These are phyloP conservation scores for Synergus japonicus DNA, from an alignment of 2,888 invertebrate genomes.

Conservation along the genomic window DNA sequence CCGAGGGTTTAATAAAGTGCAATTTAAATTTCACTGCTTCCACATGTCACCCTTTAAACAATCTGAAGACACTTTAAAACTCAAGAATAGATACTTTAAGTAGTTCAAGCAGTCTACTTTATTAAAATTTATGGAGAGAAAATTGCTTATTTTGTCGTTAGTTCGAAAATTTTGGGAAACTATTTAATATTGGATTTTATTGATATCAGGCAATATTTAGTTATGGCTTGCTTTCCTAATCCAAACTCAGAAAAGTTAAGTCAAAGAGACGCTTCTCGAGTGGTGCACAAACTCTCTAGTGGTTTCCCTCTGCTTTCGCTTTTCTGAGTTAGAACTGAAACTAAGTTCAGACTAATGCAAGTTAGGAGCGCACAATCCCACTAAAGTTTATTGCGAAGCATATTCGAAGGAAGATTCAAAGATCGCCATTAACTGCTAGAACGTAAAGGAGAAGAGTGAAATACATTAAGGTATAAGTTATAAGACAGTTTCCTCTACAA, in stretches of 20 bases:
- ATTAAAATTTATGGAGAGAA: too few relatives aligned
- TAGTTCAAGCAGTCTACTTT: too few relatives aligned
- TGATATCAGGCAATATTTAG: conserved; percentile 27
- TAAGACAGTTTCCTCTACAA: conserved; percentile 24
- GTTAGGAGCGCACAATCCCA: conserved; percentile 37
- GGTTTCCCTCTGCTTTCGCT: conserved; percentile 30
- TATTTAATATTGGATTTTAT: conserved; percentile 28
- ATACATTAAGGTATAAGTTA: conserved; percentile 35
- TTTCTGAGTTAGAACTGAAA: conserved; percentile 33
- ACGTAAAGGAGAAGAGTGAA: conserved; percentile 35
- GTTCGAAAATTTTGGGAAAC: conserved; percentile 8
- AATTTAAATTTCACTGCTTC: not conserved
- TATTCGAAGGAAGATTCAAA: conserved; percentile 39
- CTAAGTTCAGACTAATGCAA: conserved; percentile 24
- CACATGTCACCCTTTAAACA: not conserved
- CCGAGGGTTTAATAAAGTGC: conserved; percentile 24
- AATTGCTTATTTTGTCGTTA: not conserved
- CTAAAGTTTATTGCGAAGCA: conserved; percentile 38
- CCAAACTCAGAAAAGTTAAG: conserved; percentile 35
- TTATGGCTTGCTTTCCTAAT: conserved; percentile 20
- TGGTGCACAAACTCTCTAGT: conserved; percentile 21
- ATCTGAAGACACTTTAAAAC: not conserved
- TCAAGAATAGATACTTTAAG: not conserved
- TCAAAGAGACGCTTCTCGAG: conserved; percentile 25
- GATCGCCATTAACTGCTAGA: conserved; percentile 30